Evolutionary conservation across 2,113 vertebrate genomes (phyloP), one percentile per base, ranked within the genome.

Genomic region (Aythya baeri): DNA sequence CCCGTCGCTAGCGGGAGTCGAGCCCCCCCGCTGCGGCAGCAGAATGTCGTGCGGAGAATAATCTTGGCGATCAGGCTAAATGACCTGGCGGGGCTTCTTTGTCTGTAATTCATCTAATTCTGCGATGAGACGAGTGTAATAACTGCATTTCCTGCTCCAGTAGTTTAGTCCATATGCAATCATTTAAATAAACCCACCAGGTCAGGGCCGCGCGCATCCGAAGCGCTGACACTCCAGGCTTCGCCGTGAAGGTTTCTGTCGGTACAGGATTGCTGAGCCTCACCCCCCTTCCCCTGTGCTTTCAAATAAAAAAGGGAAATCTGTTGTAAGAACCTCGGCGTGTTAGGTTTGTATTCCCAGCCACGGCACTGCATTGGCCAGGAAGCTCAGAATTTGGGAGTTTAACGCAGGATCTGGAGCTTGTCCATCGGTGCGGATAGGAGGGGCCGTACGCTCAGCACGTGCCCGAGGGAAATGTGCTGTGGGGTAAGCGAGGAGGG

Each of bases 101-200:
- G 36, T 65, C 73, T 73, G 34, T 79, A 67, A 34, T 76, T 71
- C 90, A 46, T 68, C 65, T 66, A 62, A 65, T 78, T 75, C 49
- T 58, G 72, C 55, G 38, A 68, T 38, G 65, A 76, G 32, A 29
- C 13, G 63, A 68, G 58, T 29, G 31, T 52, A 80, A 58, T 29
- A 89, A 73, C 81, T 79, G 59, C 29, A 46, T 83, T 94, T 93
- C 74, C 83, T 80, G 41, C 87, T 90, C 54, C 59, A 20, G 73
- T 32, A 50, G 16, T 34, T 89, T 3, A 71, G 72, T 71, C 86
- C 72, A 36, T 82, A 72, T 31, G 55, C 2, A 0, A 31, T 44
- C 29, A 17, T 38, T 78, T 89, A 55, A 91, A 70, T 73, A 83
- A 91, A 73, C 61, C 89, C 72, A 16, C 0, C 5, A 34, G 32